Evolutionary conservation across 2,113 vertebrate genomes (phyloP), one percentile per base, ranked within the genome.

Genomic region (Vicugna pacos): DNA sequence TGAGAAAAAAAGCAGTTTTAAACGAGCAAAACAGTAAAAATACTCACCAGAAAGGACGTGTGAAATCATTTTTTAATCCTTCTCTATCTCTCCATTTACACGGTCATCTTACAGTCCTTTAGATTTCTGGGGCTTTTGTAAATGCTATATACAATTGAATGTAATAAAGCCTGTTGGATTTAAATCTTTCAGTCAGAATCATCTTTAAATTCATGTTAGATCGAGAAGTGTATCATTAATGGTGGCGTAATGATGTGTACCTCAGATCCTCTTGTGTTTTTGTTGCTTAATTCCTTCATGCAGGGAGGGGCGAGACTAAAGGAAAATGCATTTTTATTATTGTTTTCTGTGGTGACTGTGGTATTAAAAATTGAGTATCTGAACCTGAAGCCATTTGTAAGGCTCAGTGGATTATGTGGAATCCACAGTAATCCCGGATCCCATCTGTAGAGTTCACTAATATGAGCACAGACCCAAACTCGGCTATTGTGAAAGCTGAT

Each of bases 341-440:
- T 28, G n/a, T 62, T 48, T 87, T 76, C 84, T 92, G 38, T 62
- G 46, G 67, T 92, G 32, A 8, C 50, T 32, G 7, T 76, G 93
- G 17, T 70, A 50, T 95, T 96, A 65, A 95, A 94, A 97, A 98
- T 96, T 87, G 80, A 94, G 50, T 73, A 60, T 67, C 85, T 82
- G 16, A 87, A 24, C 32, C 26, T 69, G 11, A 95, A 96, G 65
- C 90, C 79, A 54, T 46, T 85, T 96, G 38, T 60, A 90, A 98
- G 97, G 58, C 91, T 65, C 56, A 89, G 28, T 56, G 83, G 87
- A 96, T 98, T 95, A 96, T 96, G 89, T 38, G 56, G 30, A 90
- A 88, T 96, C 81, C 95, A 54, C 42, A 92, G 1, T 96, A 97
- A 98, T 97, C 96, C 52, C 15, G 90, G 73, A 95, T 95, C 35